Percentiles rank a stretch among this genome's conserved stretches.
phyloP scores from a whole-genome alignment of 2,797 vertebrate species.

The Ataeniobius toweri region DNA sequence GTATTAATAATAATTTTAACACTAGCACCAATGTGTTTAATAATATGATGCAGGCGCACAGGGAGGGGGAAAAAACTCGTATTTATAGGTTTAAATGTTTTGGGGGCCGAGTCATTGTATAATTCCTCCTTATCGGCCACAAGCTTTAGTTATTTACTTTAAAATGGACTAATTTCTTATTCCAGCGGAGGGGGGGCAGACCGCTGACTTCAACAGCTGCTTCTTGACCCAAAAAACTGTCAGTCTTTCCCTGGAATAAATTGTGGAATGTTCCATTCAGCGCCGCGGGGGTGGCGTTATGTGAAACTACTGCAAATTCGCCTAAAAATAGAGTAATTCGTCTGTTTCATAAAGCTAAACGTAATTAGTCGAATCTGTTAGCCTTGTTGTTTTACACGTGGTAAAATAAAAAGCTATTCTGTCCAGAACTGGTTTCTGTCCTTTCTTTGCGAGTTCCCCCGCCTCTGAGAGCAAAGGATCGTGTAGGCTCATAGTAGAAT shows the following conservation, averaged over 20 bases:
- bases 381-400: rapidly evolving
- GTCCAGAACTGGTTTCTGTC: not conserved
- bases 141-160: conserved; percentile 84
- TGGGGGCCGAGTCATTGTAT: conserved; percentile 77
- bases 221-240: conserved; percentile 94
- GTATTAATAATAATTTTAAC: conserved; percentile 56
- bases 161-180: conserved; percentile 90
- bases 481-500: conserved; percentile 87
- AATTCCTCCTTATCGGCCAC: conserved; percentile 83
- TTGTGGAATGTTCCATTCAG: conserved; percentile 84
- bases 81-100: conserved; percentile 80
- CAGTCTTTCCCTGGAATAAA: conserved; percentile 93
- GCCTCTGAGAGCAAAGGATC: conserved; percentile 62
- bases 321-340: rapidly evolving
- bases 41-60: conserved; percentile 68
- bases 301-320: too few relatives aligned
- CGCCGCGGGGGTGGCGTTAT: conserved; percentile 46
- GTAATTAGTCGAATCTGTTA: rapidly evolving
- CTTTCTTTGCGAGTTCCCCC: conserved; percentile 50
- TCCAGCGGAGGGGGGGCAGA: conserved; percentile 83
- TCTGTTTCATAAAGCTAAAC: not conserved
- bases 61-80: conserved; percentile 33
- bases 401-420: not conserved
- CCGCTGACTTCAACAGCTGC: conserved; percentile 87
- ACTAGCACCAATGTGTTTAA: conserved; percentile 65